These are phyloP conservation scores for Zaprionus ornatus DNA, from an alignment of 1,140 invertebrate genomes.

Conservation along the genomic window DNA sequence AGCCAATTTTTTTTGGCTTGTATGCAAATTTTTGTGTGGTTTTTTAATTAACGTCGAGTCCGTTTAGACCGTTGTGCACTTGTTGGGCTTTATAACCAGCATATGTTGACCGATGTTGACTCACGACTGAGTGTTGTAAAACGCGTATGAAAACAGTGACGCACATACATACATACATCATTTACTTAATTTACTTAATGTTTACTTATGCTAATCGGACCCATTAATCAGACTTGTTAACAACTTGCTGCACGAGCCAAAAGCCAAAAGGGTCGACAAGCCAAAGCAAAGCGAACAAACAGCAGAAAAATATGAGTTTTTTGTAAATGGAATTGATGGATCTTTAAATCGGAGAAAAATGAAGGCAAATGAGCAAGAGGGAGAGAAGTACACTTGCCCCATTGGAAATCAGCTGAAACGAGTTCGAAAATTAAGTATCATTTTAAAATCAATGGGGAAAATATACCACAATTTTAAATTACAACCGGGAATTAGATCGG, in stretches of 20 bases:
- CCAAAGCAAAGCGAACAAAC: slow-evolving; percentile 19
- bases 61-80: slow-evolving; percentile 53
- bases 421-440: background rate
- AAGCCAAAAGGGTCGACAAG: slow-evolving; percentile 33
- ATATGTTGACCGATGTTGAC: slow-evolving; percentile 51
- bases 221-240: slow-evolving; percentile 77
- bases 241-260: slow-evolving; percentile 66
- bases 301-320: background rate
- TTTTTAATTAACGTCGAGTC: slow-evolving; percentile 75
- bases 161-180: background rate
- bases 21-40: slow-evolving; percentile 74
- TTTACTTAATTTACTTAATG: slow-evolving; percentile 66
- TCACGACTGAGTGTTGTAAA: slow-evolving; percentile 59
- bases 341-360: slow-evolving; percentile 57
- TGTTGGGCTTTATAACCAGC: slow-evolving; percentile 19
- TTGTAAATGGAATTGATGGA: slow-evolving; percentile 69
- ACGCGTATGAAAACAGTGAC: slow-evolving; percentile 20
- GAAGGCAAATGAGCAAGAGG: background rate
- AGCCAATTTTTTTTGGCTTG: slow-evolving; percentile 74
- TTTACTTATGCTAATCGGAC: slow-evolving; percentile 75
- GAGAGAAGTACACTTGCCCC: slow-evolving; percentile 10
- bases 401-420: slow-evolving; percentile 29
- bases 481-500: background rate
- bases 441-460: background rate
- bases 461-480: background rate